A percentile compares a stretch with the other conserved stretches of the same genome.
These are phyloP conservation scores for Varecia variegata DNA, from an alignment of 2,797 vertebrate genomes.

Conservation along the genomic window DNA sequence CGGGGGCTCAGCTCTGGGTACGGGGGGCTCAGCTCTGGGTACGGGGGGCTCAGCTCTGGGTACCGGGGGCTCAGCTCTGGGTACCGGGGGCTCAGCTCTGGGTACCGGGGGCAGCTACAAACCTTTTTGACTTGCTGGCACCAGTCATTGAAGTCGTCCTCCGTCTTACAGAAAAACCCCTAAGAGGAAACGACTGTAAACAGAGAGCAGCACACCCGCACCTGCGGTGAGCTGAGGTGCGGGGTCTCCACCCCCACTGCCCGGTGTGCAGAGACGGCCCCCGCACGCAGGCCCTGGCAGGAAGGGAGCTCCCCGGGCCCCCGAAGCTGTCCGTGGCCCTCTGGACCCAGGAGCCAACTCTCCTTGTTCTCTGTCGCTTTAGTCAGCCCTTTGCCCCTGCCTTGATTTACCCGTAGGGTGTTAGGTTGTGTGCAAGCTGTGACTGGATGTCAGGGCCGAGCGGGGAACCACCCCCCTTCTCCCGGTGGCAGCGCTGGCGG, in stretches of 20 bases:
- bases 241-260: too few relatives aligned
- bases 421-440: not conserved
- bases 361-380: accelerated
- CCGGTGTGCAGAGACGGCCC: not conserved
- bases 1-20: too few relatives aligned
- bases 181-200: slow-evolving; percentile 61
- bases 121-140: slow-evolving; percentile 96
- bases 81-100: not conserved
- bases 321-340: not conserved
- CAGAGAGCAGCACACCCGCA: too few relatives aligned
- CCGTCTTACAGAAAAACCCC: slow-evolving; percentile 98
- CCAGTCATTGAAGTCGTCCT: slow-evolving; percentile 97
- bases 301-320: not conserved
- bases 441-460: too few relatives aligned
- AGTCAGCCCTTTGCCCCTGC: not conserved
- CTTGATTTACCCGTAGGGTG: not conserved
- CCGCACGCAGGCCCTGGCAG: not conserved
- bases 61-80: too few relatives aligned
- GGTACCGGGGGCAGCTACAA: slow-evolving; percentile 54
- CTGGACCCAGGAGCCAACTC: not conserved
- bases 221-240: not conserved
- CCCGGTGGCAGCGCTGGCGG: accelerated
- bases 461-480: not conserved
- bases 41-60: not conserved
- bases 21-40: too few relatives aligned